Evolutionary conservation across 2,113 vertebrate genomes (phyloP).

Genomic region (Sarotherodon lohbergeri): DNA sequence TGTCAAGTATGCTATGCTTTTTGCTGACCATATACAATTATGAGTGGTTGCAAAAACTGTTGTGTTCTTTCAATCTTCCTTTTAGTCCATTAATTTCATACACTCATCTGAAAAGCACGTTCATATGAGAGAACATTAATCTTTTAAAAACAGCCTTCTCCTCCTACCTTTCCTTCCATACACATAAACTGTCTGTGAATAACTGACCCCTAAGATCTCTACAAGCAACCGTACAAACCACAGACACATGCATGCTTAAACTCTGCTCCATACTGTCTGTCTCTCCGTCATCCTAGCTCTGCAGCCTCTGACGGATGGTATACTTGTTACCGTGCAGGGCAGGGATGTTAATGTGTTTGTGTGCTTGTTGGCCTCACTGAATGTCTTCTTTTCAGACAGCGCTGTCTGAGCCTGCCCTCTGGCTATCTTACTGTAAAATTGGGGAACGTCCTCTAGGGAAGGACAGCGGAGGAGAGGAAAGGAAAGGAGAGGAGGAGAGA

Average conservation of each 20-base stretch:
- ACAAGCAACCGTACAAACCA: slow-evolving; percentile 1
- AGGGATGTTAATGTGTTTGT: slow-evolving; percentile 16
- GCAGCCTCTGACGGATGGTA: neutral
- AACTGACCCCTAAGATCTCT: neutral
- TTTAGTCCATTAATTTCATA: neutral
- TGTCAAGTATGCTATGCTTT: neutral
- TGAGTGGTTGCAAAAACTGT: neutral
- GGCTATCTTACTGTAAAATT: neutral
- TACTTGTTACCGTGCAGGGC: slow-evolving; percentile 13
- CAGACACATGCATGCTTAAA: neutral
- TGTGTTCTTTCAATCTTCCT: neutral
- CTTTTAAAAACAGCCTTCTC: neutral
- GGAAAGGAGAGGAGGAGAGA: neutral
- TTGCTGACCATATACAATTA: neutral
- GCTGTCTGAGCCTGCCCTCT: slow-evolving; percentile 44
- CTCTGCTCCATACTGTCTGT: neutral
- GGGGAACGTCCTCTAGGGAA: slow-evolving; percentile 14
- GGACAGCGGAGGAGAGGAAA: neutral
- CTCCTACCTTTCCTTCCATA: neutral
- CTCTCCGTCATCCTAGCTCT: neutral
- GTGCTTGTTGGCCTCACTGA: neutral
- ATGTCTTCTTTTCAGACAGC: slow-evolving; percentile 10
- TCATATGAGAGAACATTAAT: neutral
- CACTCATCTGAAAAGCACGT: neutral
- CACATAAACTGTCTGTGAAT: neutral